phyloP scores from a whole-genome alignment of 2,797 vertebrate genomes.

The Morelia viridis region DNA sequence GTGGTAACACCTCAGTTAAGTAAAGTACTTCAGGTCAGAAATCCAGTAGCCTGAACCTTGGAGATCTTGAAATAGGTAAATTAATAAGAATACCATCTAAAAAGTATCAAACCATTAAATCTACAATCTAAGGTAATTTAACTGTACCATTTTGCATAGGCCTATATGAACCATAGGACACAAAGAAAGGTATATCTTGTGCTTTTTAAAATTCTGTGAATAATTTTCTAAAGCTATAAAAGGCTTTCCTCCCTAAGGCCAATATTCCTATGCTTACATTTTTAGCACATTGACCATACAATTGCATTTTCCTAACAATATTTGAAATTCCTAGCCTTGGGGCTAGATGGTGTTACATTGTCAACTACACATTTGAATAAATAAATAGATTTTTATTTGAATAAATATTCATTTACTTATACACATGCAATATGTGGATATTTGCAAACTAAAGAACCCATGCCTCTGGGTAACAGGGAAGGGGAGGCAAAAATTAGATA shows the following conservation, averaged over 20 bases:
- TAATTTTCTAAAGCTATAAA: background rate
- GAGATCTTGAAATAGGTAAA: background rate
- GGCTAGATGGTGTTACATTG: background rate
- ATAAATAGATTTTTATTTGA: background rate
- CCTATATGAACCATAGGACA: background rate
- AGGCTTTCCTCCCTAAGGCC: background rate
- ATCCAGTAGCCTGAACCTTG: background rate
- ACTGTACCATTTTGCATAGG: background rate
- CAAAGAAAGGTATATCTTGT: background rate
- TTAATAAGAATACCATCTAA: background rate
- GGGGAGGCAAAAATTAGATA: background rate
- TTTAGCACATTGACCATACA: background rate
- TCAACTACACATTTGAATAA: background rate
- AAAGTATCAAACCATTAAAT: background rate
- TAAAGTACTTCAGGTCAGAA: background rate
- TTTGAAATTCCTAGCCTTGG: background rate
- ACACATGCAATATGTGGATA: background rate
- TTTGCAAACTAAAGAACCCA: background rate
- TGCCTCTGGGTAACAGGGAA: background rate
- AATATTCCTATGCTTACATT: background rate
- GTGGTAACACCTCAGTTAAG: background rate
- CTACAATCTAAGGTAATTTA: background rate
- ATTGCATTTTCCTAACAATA: slow-evolving; percentile 6
- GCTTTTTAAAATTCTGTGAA: background rate
- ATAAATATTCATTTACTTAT: background rate